These are phyloP conservation scores for Penaeus japonicus DNA, from an alignment of 1,140 invertebrate genomes.

Conservation along the genomic window DNA sequence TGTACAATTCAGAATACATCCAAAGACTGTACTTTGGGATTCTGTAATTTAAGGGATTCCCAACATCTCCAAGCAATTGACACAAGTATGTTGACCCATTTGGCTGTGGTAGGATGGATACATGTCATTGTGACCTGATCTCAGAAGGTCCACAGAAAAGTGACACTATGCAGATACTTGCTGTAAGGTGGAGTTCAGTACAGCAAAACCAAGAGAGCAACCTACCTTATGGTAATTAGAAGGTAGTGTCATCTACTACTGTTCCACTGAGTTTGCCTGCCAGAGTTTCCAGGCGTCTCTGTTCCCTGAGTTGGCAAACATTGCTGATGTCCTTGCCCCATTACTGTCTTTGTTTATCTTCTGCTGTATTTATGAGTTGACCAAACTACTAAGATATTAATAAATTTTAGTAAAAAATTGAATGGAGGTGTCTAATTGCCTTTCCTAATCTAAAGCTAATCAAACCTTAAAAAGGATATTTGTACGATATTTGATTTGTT, in stretches of 20 bases:
- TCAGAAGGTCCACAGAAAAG: conserved; percentile 17
- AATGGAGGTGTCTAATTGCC: neutral
- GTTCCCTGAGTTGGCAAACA: neutral
- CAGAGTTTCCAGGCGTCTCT: neutral
- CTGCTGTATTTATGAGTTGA: conserved; percentile 56
- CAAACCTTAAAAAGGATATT: neutral
- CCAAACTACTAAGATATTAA: conserved; percentile 53
- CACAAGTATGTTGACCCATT: neutral
- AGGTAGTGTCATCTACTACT: too few relatives aligned
- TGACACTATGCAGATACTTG: conserved; percentile 6
- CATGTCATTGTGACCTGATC: conserved; percentile 15
- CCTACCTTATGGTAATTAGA: too few relatives aligned
- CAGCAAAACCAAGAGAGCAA: too few relatives aligned
- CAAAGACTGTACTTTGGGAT: too few relatives aligned
- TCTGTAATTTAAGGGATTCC: conserved; percentile 15
- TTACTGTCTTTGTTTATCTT: conserved; percentile 29
- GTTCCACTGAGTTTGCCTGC: too few relatives aligned
- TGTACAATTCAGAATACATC: too few relatives aligned
- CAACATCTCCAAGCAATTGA: neutral
- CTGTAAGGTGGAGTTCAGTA: too few relatives aligned
- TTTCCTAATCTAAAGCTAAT: neutral
- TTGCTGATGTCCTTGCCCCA: neutral
- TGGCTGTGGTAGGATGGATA: conserved; percentile 21
- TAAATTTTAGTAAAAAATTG: conserved; percentile 48
- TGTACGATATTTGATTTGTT: neutral